These are phyloP conservation scores for Xenopus borealis DNA, from an alignment of 2,113 vertebrate genomes.

Conservation along the genomic window DNA sequence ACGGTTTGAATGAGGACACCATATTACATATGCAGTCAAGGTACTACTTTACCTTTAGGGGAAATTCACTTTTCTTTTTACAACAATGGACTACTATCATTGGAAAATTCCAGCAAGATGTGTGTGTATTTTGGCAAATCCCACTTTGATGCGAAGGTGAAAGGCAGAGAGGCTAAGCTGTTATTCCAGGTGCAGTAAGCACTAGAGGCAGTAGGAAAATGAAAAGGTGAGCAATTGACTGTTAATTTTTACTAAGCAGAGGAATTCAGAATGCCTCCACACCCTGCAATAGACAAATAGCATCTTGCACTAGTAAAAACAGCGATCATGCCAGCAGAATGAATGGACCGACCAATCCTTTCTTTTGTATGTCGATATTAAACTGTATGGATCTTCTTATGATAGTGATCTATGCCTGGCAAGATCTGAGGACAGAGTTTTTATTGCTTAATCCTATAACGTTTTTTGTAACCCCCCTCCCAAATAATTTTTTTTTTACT, in stretches of 20 bases:
- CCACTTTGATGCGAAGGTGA: conserved; percentile 64
- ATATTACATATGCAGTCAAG: background rate
- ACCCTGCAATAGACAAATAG: conserved; percentile 37
- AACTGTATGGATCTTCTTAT: background rate
- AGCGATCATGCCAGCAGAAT: conserved; percentile 11
- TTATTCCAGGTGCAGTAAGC: conserved; percentile 58
- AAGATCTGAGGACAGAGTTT: too few species aligned
- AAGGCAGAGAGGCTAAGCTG: conserved; percentile 47
- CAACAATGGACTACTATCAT: conserved; percentile 34
- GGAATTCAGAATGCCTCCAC: conserved; percentile 47
- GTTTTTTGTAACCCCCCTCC: too few species aligned
- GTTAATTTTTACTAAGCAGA: conserved; percentile 60
- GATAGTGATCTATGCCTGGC: too few species aligned
- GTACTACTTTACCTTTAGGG: conserved; percentile 43
- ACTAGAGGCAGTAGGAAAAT: conserved; percentile 51
- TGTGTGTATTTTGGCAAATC: conserved; percentile 61
- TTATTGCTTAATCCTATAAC: too few species aligned
- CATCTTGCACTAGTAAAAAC: conserved; percentile 38
- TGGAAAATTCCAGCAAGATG: conserved; percentile 44
- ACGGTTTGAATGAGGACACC: conserved; percentile 8
- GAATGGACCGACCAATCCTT: too few species aligned
- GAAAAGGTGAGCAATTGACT: conserved; percentile 57
- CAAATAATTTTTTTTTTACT: too few species aligned
- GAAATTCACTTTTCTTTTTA: conserved; percentile 40
- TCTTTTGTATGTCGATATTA: background rate